Conservation (phyloP, 1,140 invertebrate species). For the Bradysia coprophila region DNA sequence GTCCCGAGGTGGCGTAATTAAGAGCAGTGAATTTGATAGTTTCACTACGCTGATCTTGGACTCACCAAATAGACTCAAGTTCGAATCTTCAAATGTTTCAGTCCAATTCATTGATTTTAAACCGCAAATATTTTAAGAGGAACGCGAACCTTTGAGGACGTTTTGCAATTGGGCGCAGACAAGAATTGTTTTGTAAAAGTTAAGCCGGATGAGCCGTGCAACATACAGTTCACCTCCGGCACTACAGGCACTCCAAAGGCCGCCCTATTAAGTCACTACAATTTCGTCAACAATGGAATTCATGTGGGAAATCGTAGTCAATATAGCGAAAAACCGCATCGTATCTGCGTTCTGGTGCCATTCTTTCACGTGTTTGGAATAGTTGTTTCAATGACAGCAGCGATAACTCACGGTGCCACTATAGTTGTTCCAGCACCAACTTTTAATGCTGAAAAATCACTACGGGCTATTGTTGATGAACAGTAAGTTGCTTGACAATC, state of each 20-base stretch:
- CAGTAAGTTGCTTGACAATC: constrained; percentile 26
- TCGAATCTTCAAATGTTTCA: too few relatives aligned
- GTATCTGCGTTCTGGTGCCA: constrained; percentile 50
- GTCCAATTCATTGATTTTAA: too few relatives aligned
- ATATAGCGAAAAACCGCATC: constrained; percentile 27
- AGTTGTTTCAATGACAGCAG: constrained; percentile 41
- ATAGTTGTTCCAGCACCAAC: constrained; percentile 46
- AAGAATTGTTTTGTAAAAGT: constrained; percentile 25
- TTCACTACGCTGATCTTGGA: too few relatives aligned
- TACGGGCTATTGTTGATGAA: constrained; percentile 47
- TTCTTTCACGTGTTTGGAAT: constrained; percentile 86
- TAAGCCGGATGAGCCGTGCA: constrained; percentile 44
- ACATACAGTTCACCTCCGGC: constrained; percentile 80
- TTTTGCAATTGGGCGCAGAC: too few relatives aligned
- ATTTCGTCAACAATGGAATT: constrained; percentile 71
- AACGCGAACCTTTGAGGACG: too few relatives aligned
- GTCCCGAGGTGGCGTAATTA: constrained; percentile 19
- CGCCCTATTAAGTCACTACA: constrained; percentile 60
- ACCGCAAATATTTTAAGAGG: too few relatives aligned
- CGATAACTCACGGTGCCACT: constrained; percentile 43
- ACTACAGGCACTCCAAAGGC: constrained; percentile 65
- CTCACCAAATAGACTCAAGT: too few relatives aligned
- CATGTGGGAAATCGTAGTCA: constrained; percentile 39
- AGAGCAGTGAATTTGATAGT: too few relatives aligned
- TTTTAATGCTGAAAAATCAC: constrained; percentile 46